Base-by-base conservation (phyloP, 2,888 invertebrate genomes). In the Gortyna flavago region DNA sequence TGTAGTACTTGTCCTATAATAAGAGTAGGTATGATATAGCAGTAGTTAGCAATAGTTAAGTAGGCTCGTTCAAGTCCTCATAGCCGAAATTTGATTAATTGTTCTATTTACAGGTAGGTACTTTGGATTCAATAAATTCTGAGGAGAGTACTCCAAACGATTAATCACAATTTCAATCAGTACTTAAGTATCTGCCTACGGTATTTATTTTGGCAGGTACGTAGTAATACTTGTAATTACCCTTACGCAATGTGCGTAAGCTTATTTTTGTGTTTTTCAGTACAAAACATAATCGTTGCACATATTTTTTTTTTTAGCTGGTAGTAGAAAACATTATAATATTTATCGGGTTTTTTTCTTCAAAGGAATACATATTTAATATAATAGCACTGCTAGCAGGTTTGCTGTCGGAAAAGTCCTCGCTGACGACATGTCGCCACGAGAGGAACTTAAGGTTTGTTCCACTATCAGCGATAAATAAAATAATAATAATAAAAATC, bases 301-400 rank as follows among this genome's bases (percentile, higher is more conserved):
- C 18, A 41, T 51, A 44, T 54, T 29, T 59, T 21, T 16, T 48
- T 66, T n/a, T 61, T 25, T 18, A 61, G 29, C 4, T 41, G 41
- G 13, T 62, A n/a, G 32, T 51, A 32, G 29, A 41, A 51, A 51
- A 32, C 61, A 59, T 72, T 35, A 51, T 38, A 32, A 51, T 51
- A 32, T 57, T 41, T 57, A 57, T 18, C 11, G 18, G 38, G 18
- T 13, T 48, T 5, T 5, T 51, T 32, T 51, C 61, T 62, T 73
- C 75, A 61, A 73, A 75, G 25, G 29, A 51, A 62, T 62, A 44
- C 48, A 73, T 75, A 32, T 51, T 62, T 73, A 70, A 54, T 32
- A 54, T 41, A 69, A 57, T 41, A 35, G 25, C 41, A 73, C 29
- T 61, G 73, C 73, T 51, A 18, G 61, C 48, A 21, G n/a, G 41